A percentile compares a stretch with the other conserved stretches of the same genome.
Conservation (phyloP, 2,888 invertebrate species). For the Molorchus minor region DNA sequence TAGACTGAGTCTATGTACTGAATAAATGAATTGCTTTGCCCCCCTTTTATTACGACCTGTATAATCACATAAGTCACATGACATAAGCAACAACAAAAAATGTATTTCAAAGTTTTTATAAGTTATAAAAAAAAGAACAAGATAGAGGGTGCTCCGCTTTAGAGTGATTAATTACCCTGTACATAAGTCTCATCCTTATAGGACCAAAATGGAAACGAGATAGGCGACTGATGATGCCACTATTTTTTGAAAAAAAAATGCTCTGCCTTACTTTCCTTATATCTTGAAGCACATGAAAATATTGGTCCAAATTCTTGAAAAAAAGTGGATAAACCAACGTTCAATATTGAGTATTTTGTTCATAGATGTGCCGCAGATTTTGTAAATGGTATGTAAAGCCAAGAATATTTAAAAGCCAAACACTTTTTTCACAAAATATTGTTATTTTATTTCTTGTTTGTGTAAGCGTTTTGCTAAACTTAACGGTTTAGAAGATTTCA, state of each 20-base stretch:
- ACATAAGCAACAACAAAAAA: too few relatives aligned
- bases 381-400: slow-evolving; percentile 40
- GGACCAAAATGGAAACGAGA: slow-evolving; percentile 49
- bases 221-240: slow-evolving; percentile 42
- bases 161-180: too few relatives aligned
- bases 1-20: too few relatives aligned
- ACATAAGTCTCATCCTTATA: slow-evolving; percentile 22
- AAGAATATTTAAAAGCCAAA: too few relatives aligned
- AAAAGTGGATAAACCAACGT: slow-evolving; percentile 33
- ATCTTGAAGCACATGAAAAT: slow-evolving; percentile 40
- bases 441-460: not conserved
- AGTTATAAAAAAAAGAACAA: too few relatives aligned
- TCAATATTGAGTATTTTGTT: slow-evolving; percentile 40
- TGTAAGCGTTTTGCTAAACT: not conserved
- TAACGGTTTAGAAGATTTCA: not conserved
- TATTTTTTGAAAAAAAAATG: slow-evolving; percentile 43
- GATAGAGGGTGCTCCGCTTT: too few relatives aligned
- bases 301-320: slow-evolving; percentile 32
- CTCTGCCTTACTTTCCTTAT: slow-evolving; percentile 36
- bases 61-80: too few relatives aligned
- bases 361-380: slow-evolving; percentile 44
- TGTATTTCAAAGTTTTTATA: too few relatives aligned
- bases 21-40: too few relatives aligned
- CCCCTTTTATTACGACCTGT: too few relatives aligned
- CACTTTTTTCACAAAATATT: too few relatives aligned